Evolutionary conservation across 2,113 vertebrate genomes (phyloP).

Genomic region (Felis chaus): DNA sequence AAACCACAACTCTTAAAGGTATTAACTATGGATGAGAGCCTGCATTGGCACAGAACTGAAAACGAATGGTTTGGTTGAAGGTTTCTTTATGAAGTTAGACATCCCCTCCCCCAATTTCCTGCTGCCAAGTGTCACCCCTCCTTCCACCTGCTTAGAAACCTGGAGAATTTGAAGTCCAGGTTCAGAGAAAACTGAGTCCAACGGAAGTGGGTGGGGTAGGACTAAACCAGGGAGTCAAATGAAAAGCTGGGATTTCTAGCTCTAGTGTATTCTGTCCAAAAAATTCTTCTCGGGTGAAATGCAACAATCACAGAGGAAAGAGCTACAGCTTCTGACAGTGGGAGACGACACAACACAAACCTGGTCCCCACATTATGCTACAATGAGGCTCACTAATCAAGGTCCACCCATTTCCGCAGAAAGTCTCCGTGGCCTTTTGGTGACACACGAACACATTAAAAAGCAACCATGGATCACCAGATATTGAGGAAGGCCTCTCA

Average conservation of each 20-base stretch:
- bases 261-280: background rate
- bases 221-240: background rate
- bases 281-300: background rate
- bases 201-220: background rate
- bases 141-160: background rate
- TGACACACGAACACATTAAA: background rate
- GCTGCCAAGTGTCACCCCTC: background rate
- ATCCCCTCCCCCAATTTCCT: background rate
- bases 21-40: background rate
- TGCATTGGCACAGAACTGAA: background rate
- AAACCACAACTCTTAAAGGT: background rate
- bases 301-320: background rate
- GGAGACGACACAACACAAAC: background rate
- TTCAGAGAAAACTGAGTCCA: conserved; percentile 5
- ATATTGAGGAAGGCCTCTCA: background rate
- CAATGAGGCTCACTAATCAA: background rate
- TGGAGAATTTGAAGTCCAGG: background rate
- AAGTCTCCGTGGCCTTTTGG: background rate
- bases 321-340: background rate
- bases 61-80: background rate
- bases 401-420: background rate
- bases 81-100: background rate
- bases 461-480: background rate
- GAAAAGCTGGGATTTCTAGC: background rate
- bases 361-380: background rate